These are phyloP conservation scores for Pyrrhia umbra DNA, from an alignment of 2,888 invertebrate genomes.

Conservation along the genomic window DNA sequence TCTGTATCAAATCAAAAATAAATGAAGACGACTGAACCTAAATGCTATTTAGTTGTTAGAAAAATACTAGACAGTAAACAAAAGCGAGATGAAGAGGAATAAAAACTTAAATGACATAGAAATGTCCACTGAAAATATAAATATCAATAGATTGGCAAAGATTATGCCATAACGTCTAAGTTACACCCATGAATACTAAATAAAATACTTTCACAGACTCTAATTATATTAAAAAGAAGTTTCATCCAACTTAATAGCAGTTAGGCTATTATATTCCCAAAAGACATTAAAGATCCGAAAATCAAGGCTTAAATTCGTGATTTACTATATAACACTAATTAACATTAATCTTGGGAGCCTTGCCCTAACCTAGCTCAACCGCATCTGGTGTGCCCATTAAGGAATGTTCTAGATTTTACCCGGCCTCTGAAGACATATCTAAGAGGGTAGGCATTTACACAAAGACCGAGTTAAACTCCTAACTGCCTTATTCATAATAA, in stretches of 20 bases:
- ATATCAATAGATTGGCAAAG: not conserved
- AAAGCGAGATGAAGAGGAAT: too few relatives aligned
- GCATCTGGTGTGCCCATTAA: constrained; percentile 34
- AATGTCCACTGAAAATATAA: not conserved
- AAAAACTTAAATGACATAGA: not conserved
- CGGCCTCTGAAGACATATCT: constrained; percentile 12
- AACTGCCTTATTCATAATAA: not conserved
- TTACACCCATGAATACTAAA: too few relatives aligned
- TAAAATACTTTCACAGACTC: too few relatives aligned
- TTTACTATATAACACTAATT: constrained; percentile 21
- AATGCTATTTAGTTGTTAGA: not conserved
- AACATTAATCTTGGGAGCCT: constrained; percentile 20
- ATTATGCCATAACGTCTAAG: too few relatives aligned
- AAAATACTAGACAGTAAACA: not conserved
- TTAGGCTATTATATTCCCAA: not conserved
- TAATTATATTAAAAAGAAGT: not conserved
- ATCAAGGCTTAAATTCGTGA: constrained; percentile 3
- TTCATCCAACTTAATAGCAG: not conserved
- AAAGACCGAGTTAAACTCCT: constrained; percentile 8
- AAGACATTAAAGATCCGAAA: constrained; percentile 4
- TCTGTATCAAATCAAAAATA: not conserved
- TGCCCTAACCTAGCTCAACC: constrained; percentile 25
- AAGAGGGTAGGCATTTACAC: constrained; percentile 6
- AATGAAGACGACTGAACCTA: not conserved
- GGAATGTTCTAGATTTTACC: constrained; percentile 16